Evolutionary conservation across 1,140 invertebrate genomes (phyloP).

Genomic region (Lordiphosa clarofinis): DNA sequence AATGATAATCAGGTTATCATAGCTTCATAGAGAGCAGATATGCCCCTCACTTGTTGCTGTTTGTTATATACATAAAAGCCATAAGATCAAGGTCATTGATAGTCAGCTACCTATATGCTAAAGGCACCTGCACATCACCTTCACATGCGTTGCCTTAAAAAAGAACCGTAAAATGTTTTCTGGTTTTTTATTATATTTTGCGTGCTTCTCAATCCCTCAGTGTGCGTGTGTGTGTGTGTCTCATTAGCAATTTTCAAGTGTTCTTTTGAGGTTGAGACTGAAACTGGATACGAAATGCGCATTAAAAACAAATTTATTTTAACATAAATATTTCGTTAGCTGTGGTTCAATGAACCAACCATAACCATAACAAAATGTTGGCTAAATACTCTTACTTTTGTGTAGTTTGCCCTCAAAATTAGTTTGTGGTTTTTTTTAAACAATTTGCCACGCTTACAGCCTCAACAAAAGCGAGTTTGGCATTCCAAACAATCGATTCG

Average conservation of each 20-base stretch:
- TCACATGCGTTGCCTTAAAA: background rate
- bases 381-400: conserved; percentile 36
- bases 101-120: conserved; percentile 1
- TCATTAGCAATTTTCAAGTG: conserved; percentile 18
- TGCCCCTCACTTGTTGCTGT: conserved; percentile 8
- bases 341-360: conserved; percentile 48
- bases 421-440: conserved; percentile 12
- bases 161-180: too few species aligned
- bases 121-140: background rate
- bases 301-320: conserved; percentile 14
- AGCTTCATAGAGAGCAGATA: background rate
- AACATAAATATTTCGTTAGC: conserved; percentile 26
- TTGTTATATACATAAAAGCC: conserved; percentile 12
- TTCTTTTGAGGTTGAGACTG: conserved; percentile 4
- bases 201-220: background rate
- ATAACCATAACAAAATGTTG: background rate
- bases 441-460: conserved; percentile 37
- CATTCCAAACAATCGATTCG: conserved; percentile 41
- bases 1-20: background rate
- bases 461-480: conserved; percentile 31
- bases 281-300: conserved; percentile 26
- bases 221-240: too few species aligned
- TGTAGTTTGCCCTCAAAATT: conserved; percentile 21
- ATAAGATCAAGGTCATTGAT: conserved; percentile 40
- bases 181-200: too few species aligned